A percentile compares a stretch with the other conserved stretches of the same genome.
Conservation (phyloP, 2,888 invertebrate genomes). For the Acanthosepion lycidas region DNA sequence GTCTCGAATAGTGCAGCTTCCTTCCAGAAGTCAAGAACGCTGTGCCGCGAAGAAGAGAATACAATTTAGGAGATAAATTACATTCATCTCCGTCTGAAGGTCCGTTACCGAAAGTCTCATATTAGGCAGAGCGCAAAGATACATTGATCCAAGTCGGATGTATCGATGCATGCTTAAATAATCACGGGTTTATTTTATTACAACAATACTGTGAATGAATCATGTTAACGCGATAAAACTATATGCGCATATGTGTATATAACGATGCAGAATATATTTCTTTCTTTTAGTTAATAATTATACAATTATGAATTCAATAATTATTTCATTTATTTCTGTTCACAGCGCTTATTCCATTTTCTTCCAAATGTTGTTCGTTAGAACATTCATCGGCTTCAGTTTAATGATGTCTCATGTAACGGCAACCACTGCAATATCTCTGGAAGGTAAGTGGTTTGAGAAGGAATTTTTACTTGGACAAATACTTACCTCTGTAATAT, state of each 20-base stretch:
- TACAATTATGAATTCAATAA: not conserved
- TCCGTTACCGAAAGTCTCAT: too few species aligned
- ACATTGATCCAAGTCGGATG: too few species aligned
- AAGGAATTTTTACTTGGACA: accelerated
- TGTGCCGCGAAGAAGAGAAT: too few species aligned
- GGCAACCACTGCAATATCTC: not conserved
- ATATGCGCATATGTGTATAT: not conserved
- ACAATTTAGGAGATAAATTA: too few species aligned
- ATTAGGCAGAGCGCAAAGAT: too few species aligned
- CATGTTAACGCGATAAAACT: too few species aligned
- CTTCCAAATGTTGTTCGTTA: not conserved
- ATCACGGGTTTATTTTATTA: too few species aligned
- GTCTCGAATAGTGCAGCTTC: too few species aligned
- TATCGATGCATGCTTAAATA: too few species aligned
- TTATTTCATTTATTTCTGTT: not conserved
- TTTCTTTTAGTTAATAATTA: not conserved
- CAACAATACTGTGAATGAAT: too few species aligned
- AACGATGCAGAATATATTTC: not conserved
- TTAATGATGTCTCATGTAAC: not conserved
- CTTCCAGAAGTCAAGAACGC: too few species aligned
- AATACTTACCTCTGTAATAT: not conserved
- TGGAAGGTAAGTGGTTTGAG: not conserved
- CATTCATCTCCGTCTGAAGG: too few species aligned
- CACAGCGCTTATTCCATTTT: not conserved
- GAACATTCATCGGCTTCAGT: not conserved